These are phyloP conservation scores for Tupiocoris notatus DNA, from an alignment of 2,888 invertebrate species.

Conservation along the genomic window DNA sequence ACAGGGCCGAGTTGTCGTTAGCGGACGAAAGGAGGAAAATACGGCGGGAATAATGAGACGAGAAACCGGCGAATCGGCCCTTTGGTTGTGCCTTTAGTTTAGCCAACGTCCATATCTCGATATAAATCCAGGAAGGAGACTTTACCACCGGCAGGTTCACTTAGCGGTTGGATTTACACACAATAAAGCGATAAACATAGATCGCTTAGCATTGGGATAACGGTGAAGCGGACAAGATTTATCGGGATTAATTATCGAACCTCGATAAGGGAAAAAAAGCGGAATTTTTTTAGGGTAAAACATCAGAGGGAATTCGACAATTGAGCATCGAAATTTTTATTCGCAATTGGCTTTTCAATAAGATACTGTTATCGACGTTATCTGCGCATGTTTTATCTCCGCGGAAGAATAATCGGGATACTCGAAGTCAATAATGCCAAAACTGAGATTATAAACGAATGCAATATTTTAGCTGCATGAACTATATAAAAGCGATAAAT, in stretches of 20 bases:
- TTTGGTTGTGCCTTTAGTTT: background rate
- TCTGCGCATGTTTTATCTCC: too few species aligned
- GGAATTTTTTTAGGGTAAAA: too few species aligned
- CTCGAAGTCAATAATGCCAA: too few species aligned
- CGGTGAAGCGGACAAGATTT: background rate
- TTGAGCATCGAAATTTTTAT: too few species aligned
- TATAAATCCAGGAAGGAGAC: slow-evolving; percentile 29
- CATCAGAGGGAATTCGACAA: too few species aligned
- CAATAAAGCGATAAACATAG: slow-evolving; percentile 34
- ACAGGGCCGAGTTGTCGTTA: slow-evolving; percentile 20
- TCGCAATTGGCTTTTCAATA: too few species aligned
- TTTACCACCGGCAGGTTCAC: background rate
- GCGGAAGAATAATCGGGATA: too few species aligned
- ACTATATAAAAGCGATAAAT: too few species aligned
- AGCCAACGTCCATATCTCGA: slow-evolving; percentile 12
- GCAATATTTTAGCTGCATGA: too few species aligned
- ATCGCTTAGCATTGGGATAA: slow-evolving; percentile 3
- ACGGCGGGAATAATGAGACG: slow-evolving; percentile 13
- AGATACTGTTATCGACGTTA: too few species aligned
- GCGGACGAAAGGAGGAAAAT: background rate
- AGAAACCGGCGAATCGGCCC: slow-evolving; percentile 19
- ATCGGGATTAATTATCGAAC: background rate
- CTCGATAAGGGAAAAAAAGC: too few species aligned
- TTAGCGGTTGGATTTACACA: slow-evolving; percentile 31
- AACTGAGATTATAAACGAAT: too few species aligned